These are phyloP conservation scores for Drosophila borealis DNA, from an alignment of 2,888 invertebrate species.

Conservation along the genomic window DNA sequence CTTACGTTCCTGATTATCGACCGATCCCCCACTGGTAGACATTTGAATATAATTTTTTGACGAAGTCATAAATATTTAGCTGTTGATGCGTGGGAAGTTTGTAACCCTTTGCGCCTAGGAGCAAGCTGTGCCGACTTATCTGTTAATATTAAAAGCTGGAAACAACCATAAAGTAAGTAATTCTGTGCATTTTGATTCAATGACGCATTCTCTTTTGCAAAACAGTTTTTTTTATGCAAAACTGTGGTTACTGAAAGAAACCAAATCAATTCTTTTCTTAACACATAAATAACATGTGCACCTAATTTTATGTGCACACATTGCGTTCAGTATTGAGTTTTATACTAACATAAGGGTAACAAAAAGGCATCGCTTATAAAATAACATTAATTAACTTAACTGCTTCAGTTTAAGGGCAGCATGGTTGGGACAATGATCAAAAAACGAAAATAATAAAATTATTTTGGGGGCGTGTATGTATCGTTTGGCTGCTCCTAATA, in stretches of 20 bases:
- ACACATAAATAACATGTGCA: too few species aligned
- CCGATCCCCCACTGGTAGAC: slow-evolving; percentile 46
- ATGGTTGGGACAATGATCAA: slow-evolving; percentile 51
- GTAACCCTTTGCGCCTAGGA: not conserved
- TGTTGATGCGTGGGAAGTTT: slow-evolving; percentile 74
- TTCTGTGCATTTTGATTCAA: too few species aligned
- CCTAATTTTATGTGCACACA: too few species aligned
- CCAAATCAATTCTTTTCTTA: too few species aligned
- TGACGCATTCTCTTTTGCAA: too few species aligned
- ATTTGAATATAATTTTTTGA: slow-evolving; percentile 19
- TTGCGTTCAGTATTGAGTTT: too few species aligned
- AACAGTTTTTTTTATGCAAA: too few species aligned
- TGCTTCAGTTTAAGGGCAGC: slow-evolving; percentile 19
- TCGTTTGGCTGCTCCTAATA: slow-evolving; percentile 6
- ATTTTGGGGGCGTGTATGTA: slow-evolving; percentile 55
- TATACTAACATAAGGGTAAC: too few species aligned
- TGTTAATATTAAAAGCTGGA: not conserved
- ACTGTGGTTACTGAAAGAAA: too few species aligned
- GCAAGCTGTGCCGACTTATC: not conserved
- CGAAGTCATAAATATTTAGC: slow-evolving; percentile 61
- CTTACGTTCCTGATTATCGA: slow-evolving; percentile 73
- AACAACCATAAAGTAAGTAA: not conserved
- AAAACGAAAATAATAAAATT: slow-evolving; percentile 68
- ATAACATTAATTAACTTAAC: slow-evolving; percentile 21
- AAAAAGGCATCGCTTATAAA: not conserved